Evolutionary conservation across 2,797 vertebrate species (phyloP).

Genomic region (Hoplostethus mediterraneus): DNA sequence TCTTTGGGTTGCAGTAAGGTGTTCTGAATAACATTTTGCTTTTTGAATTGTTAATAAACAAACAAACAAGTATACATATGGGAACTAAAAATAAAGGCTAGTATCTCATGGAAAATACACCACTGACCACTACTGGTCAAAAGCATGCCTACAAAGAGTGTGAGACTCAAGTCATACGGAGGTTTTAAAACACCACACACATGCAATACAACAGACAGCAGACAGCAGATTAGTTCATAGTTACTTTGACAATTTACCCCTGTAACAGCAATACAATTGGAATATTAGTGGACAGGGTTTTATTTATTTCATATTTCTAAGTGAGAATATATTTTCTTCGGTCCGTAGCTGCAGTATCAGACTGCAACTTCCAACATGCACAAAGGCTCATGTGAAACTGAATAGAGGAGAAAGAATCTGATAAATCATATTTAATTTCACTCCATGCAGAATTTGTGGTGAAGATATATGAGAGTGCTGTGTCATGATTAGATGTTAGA

Average conservation of each 20-base stretch:
- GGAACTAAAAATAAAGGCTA: neutral
- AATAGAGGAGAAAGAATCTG: conserved; percentile 14
- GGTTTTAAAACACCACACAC: conserved; percentile 56
- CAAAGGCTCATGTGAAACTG: conserved; percentile 15
- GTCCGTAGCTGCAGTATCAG: no score
- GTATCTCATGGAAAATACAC: conserved; percentile 30
- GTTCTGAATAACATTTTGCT: no score
- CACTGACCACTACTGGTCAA: conserved; percentile 63
- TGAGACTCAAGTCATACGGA: neutral
- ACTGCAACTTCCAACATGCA: conserved; percentile 3
- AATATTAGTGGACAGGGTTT: neutral
- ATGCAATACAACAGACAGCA: conserved; percentile 44
- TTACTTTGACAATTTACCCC: no score
- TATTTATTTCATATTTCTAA: no score
- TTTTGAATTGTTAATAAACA: no score
- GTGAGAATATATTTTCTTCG: no score
- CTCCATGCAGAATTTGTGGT: neutral
- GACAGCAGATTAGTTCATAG: neutral
- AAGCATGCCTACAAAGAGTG: conserved; percentile 12
- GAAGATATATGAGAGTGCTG: neutral
- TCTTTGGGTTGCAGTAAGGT: no score
- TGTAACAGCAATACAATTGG: neutral
- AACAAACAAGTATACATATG: neutral
- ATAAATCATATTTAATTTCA: conserved; percentile 12
- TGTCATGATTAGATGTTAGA: neutral